These are phyloP conservation scores for Drosophila demipolita DNA, from an alignment of 2,888 invertebrate species.

Conservation along the genomic window DNA sequence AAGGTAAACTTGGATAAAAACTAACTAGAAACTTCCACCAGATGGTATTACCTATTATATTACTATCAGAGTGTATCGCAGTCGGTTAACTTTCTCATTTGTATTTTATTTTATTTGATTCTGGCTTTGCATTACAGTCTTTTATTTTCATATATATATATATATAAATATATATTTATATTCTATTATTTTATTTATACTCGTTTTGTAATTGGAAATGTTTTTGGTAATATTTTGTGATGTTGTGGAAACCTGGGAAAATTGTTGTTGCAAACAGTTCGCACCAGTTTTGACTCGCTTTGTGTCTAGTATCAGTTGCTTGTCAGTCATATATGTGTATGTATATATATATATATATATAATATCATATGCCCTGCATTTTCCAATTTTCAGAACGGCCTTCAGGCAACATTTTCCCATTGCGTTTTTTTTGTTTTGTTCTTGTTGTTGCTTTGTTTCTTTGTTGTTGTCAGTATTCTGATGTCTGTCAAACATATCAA, in stretches of 20 bases:
- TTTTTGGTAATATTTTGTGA: not conserved
- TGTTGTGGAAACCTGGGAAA: not conserved
- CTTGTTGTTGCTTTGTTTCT: slow-evolving; percentile 19
- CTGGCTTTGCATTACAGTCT: not conserved
- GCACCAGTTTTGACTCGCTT: not conserved
- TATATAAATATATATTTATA: not conserved
- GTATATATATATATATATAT: too few species aligned
- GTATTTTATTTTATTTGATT: not conserved
- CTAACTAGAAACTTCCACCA: not conserved
- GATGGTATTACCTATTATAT: not conserved
- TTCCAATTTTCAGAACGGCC: slow-evolving; percentile 49
- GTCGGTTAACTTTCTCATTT: not conserved
- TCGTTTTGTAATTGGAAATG: not conserved
- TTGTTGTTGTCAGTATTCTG: slow-evolving; percentile 48
- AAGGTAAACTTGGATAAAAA: not conserved
- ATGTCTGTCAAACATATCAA: slow-evolving; percentile 80
- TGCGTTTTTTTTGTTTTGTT: slow-evolving; percentile 29
- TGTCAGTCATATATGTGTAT: slow-evolving; percentile 1
- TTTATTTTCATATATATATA: not conserved
- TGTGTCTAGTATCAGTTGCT: slow-evolving; percentile 18
- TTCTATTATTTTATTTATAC: not conserved
- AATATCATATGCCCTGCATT: slow-evolving; percentile 6
- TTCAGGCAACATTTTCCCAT: slow-evolving; percentile 31
- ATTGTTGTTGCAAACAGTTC: not conserved
- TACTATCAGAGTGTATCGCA: not conserved